Percentiles rank a stretch among this genome's conserved stretches.
Conservation (phyloP, 2,797 vertebrate species). For the Alexandromys oeconomus region DNA sequence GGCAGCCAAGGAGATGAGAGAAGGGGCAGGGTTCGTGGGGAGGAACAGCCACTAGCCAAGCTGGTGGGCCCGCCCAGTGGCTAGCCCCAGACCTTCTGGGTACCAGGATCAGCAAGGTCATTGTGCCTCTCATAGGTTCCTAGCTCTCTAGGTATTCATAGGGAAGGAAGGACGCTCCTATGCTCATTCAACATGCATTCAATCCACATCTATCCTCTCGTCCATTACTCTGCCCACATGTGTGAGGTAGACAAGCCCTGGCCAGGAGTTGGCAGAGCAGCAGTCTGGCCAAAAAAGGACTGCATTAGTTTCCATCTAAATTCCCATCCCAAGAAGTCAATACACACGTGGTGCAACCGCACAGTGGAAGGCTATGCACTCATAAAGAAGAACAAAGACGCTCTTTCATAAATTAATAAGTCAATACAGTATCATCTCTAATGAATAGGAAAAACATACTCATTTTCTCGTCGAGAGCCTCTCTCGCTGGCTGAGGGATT, state of each 20-base stretch:
- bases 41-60: neutral
- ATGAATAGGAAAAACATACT: neutral
- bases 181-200: neutral
- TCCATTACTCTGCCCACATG: neutral
- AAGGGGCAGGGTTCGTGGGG: neutral
- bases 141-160: neutral
- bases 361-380: neutral
- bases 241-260: neutral
- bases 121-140: neutral
- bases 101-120: neutral
- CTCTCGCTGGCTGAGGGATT: neutral
- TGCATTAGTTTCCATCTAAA: neutral
- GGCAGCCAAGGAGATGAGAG: neutral
- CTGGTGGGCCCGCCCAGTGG: neutral
- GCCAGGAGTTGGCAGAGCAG: neutral
- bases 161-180: neutral
- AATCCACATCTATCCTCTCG: neutral
- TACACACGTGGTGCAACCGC: neutral
- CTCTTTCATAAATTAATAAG: conserved; percentile 36
- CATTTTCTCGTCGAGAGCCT: neutral
- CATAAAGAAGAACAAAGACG: neutral
- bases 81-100: neutral
- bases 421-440: neutral
- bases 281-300: neutral
- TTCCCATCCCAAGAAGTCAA: neutral